Percentiles rank a stretch among this genome's conserved stretches.
Evolutionary conservation across 2,888 invertebrate genomes (phyloP).

Genomic region (Matsumyia berberina): DNA sequence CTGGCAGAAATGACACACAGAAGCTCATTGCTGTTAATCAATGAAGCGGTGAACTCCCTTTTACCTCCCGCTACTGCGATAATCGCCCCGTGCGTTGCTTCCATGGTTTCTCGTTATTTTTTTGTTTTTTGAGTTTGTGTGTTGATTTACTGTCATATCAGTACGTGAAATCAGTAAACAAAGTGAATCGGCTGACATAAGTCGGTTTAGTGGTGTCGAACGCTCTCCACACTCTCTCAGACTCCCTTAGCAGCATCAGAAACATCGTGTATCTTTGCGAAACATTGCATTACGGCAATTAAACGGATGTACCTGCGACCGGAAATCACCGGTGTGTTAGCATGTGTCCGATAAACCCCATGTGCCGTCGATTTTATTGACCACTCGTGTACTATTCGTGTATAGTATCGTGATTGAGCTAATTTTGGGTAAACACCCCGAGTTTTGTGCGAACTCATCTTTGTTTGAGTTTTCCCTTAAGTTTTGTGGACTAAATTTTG

Average conservation of each 20-base stretch:
- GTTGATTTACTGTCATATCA: conserved; percentile 64
- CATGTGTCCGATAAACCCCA: conserved; percentile 6
- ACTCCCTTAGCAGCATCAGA: background rate
- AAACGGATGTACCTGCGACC: conserved; percentile 3
- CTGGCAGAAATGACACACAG: conserved; percentile 6
- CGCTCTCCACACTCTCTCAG: conserved; percentile 11
- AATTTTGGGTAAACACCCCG: conserved; percentile 3
- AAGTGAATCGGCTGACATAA: conserved; percentile 62
- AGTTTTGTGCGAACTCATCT: conserved; percentile 22
- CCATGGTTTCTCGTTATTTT: conserved; percentile 19
- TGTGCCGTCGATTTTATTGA: background rate
- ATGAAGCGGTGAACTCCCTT: conserved; percentile 19
- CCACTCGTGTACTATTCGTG: conserved; percentile 12
- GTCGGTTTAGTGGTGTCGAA: conserved; percentile 29
- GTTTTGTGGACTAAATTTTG: conserved; percentile 29
- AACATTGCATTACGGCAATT: background rate
- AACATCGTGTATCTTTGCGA: background rate
- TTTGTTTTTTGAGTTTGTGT: conserved; percentile 36
- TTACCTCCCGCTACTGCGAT: conserved; percentile 24
- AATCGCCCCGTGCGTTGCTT: conserved; percentile 35
- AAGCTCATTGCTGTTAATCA: conserved; percentile 20
- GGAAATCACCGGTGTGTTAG: background rate
- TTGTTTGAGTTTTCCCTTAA: conserved; percentile 40
- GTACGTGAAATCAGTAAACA: conserved; percentile 72
- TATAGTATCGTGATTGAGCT: conserved; percentile 5